phyloP scores from a whole-genome alignment of 2,888 invertebrate species.

The Volucella bombylans region DNA sequence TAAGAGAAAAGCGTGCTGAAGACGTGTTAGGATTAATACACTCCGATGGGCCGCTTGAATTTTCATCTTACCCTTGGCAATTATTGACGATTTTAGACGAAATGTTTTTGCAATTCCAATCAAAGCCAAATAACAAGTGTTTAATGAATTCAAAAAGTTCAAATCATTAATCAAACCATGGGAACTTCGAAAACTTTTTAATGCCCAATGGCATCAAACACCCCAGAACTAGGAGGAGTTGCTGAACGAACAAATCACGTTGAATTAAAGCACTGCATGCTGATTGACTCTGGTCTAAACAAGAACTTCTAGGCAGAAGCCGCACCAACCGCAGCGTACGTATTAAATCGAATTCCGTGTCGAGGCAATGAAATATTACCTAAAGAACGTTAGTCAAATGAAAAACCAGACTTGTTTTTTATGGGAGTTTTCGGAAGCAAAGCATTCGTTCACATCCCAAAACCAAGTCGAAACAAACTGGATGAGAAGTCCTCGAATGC shows the following conservation, averaged over 20 bases:
- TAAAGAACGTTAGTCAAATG: conserved; percentile 3
- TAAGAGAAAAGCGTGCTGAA: not conserved
- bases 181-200: conserved; percentile 60
- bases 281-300: conserved; percentile 46
- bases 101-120: conserved; percentile 50
- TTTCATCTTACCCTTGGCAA: conserved; percentile 68
- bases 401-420: conserved; percentile 33
- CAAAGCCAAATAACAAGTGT: conserved; percentile 63
- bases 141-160: conserved; percentile 62
- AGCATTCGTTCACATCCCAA: conserved; percentile 59
- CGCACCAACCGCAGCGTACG: not conserved
- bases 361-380: conserved; percentile 10
- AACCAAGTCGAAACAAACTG: conserved; percentile 49
- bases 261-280: conserved; percentile 65
- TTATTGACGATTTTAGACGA: conserved; percentile 77
- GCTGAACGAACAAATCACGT: conserved; percentile 72
- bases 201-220: conserved; percentile 67
- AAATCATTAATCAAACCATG: conserved; percentile 50
- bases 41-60: too few relatives aligned
- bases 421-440: conserved; percentile 58
- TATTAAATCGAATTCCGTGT: conserved; percentile 19
- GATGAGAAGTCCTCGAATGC: not conserved
- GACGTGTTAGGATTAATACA: too few relatives aligned
- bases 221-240: conserved; percentile 74
- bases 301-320: conserved; percentile 9